phyloP scores from a whole-genome alignment of 2,888 invertebrate species.

The Euplexia lucipara region DNA sequence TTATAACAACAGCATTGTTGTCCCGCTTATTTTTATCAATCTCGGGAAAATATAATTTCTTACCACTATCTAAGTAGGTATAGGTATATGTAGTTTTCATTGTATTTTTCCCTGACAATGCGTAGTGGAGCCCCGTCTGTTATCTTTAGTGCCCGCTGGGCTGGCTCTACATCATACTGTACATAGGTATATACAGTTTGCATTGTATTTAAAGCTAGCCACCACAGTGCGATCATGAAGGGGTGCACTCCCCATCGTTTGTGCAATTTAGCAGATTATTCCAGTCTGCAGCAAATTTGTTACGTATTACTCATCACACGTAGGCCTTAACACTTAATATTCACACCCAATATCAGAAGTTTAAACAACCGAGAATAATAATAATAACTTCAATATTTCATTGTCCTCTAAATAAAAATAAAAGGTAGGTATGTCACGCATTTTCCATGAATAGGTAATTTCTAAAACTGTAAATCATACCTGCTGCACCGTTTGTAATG shows the following conservation, averaged over 20 bases:
- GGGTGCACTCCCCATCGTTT: slow-evolving; percentile 43
- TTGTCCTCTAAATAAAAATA: neutral
- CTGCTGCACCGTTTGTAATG: no score
- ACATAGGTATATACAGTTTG: slow-evolving; percentile 16
- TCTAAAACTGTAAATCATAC: neutral
- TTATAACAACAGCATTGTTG: slow-evolving; percentile 10
- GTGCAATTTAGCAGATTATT: slow-evolving; percentile 55
- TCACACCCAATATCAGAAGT: neutral
- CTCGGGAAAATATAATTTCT: slow-evolving; percentile 18
- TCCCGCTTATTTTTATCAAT: slow-evolving; percentile 19
- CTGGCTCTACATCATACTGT: slow-evolving; percentile 2
- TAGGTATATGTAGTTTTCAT: slow-evolving; percentile 30
- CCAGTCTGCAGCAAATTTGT: slow-evolving; percentile 21
- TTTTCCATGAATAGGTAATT: neutral
- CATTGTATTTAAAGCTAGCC: slow-evolving; percentile 52
- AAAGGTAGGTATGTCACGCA: neutral
- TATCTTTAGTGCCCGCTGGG: slow-evolving; percentile 55
- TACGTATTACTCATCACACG: neutral
- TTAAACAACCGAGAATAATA: neutral
- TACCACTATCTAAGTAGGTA: slow-evolving; percentile 17
- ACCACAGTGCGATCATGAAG: slow-evolving; percentile 50
- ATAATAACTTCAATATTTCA: neutral
- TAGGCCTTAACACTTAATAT: slow-evolving; percentile 9
- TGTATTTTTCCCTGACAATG: slow-evolving; percentile 52
- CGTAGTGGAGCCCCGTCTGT: slow-evolving; percentile 36